Percentiles rank a stretch among this genome's conserved stretches.
phyloP scores from a whole-genome alignment of 2,113 vertebrate species.

The Theristicus caerulescens region DNA sequence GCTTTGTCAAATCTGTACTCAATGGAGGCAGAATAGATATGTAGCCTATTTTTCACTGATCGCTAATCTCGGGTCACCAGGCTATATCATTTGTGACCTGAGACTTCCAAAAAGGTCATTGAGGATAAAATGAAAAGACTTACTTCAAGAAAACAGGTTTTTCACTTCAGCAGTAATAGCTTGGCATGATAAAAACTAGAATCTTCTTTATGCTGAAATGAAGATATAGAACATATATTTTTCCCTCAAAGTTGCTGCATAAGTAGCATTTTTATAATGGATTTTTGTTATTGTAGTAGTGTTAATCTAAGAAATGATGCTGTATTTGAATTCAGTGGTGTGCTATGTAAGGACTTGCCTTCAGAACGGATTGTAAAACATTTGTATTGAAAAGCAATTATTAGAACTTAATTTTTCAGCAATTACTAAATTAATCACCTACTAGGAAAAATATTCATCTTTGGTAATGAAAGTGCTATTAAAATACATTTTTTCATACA shows the following conservation, averaged over 20 bases:
- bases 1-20: background rate
- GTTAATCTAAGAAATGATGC: background rate
- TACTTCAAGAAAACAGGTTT: background rate
- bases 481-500: background rate
- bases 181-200: background rate
- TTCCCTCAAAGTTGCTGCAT: background rate
- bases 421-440: background rate
- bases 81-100: background rate
- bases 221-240: background rate
- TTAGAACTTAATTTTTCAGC: constrained; percentile 36
- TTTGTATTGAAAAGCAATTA: constrained; percentile 48
- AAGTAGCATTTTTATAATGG: background rate
- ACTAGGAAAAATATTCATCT: background rate
- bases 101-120: background rate
- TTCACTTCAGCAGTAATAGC: constrained; percentile 5
- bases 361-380: background rate
- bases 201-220: background rate
- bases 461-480: background rate
- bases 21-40: background rate
- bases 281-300: background rate
- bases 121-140: constrained; percentile 31
- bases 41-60: background rate
- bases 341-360: background rate
- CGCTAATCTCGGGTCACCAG: background rate
- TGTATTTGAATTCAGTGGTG: background rate